These are phyloP conservation scores for Pristiophorus japonicus DNA, from an alignment of 2,113 vertebrate species.

Conservation along the genomic window DNA sequence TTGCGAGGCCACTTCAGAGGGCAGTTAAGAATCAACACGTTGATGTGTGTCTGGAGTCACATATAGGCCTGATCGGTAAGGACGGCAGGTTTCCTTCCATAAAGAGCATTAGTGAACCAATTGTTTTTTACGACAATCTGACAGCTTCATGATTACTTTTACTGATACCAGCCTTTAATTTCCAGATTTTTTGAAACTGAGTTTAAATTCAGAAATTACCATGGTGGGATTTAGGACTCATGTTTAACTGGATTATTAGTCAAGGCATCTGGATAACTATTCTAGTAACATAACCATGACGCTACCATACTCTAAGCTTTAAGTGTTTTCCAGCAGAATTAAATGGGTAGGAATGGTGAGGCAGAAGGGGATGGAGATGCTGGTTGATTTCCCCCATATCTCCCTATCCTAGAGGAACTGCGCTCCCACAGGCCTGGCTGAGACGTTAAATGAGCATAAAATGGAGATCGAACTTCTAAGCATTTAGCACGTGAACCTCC, in stretches of 20 bases:
- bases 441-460: background rate
- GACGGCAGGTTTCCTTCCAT: background rate
- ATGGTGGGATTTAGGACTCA: background rate
- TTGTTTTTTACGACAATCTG: background rate
- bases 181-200: background rate
- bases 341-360: background rate
- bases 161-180: background rate
- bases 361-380: background rate
- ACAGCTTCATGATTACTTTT: background rate
- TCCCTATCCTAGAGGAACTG: background rate
- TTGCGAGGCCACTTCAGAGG: too few relatives aligned
- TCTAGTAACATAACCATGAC: background rate
- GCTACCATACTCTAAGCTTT: background rate
- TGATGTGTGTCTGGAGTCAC: background rate
- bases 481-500: background rate
- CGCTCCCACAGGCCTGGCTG: background rate
- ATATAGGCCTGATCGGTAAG: background rate
- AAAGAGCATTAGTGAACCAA: background rate
- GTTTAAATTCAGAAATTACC: background rate
- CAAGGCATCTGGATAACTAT: background rate
- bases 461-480: background rate
- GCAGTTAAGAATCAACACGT: background rate
- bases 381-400: background rate
- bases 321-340: background rate
- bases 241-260: background rate